Base-by-base conservation (phyloP, 2,113 vertebrate species). In the Corythornis vintsioides region DNA sequence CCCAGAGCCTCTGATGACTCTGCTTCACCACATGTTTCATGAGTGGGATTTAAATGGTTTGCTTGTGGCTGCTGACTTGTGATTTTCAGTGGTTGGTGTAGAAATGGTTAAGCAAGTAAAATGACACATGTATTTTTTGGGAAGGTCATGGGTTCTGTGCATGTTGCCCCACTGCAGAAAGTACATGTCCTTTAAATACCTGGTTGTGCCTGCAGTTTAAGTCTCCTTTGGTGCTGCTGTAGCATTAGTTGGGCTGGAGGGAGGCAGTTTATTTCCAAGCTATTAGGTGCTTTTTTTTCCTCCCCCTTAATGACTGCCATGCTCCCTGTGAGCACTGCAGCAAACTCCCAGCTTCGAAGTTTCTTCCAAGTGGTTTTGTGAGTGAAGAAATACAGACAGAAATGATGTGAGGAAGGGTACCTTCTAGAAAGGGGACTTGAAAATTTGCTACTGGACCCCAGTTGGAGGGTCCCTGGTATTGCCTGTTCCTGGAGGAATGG, bases 401-500 rank as follows among this genome's bases (percentile, higher is more conserved):
- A 10, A 43, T 6, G 28, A 28, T 43, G 13, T 14, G 47, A 29
- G 56, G 52, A 60, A 50, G 43, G 63, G n/a, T n/a, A 40, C 14
- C 43, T 33, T 26, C 1, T 1, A 8, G 24, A 16, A 42, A 75
- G 12, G 19, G 48, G 35, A 47, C 5, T 25, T 60, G 5, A 5
- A 53, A 18, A 59, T 15, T 16, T 43, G 38, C 47, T 45, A 3
- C 42, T 47, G 64, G 33, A 17, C 6, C 29, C 38, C 15, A 2
- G 1, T 0, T 7, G 57, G 8, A 40, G 42, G 59, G 55, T 88
- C 8, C 0, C 2, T 59, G 70, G 57, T 25, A 11, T 1, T 14
- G 20, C 10, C 28, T 14, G 33, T 1, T 64, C 10, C 67, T 16
- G 13, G 38, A 42, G 72, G 56, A 24, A 2, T 0, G 0, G 1